phyloP scores from a whole-genome alignment of 2,888 invertebrate species.

The Caenorhabditis japonica region DNA sequence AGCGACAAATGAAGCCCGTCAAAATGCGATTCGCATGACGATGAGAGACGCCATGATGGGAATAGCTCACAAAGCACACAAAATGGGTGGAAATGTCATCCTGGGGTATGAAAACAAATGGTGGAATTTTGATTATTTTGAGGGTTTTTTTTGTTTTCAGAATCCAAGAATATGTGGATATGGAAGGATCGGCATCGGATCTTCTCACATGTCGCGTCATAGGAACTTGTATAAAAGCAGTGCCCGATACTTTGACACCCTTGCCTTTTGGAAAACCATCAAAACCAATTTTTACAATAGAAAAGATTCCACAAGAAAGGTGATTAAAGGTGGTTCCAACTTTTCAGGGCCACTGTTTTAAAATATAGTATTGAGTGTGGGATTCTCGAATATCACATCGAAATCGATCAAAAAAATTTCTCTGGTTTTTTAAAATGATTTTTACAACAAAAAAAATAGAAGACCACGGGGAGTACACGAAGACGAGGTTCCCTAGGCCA shows the following conservation, averaged over 20 bases:
- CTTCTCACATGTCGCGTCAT: slow-evolving; percentile 52
- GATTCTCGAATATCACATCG: no score
- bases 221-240: slow-evolving; percentile 57
- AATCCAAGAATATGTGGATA: slow-evolving; percentile 53
- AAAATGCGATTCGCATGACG: slow-evolving; percentile 78
- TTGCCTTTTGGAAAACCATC: slow-evolving; percentile 34
- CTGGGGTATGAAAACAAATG: slow-evolving; percentile 35
- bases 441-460: no score
- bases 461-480: no score
- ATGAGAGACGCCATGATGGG: slow-evolving; percentile 51
- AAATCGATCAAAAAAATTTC: no score
- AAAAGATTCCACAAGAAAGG: slow-evolving; percentile 43
- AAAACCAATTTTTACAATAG: slow-evolving; percentile 55
- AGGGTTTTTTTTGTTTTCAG: slow-evolving; percentile 21
- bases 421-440: no score
- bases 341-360: no score
- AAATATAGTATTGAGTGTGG: no score
- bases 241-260: neutral
- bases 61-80: slow-evolving; percentile 54
- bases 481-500: no score
- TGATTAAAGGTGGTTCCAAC: slow-evolving; percentile 4
- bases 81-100: slow-evolving; percentile 52
- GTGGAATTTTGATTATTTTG: neutral
- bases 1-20: slow-evolving; percentile 95
- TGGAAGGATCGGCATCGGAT: slow-evolving; percentile 57